Percentiles rank a stretch among this genome's conserved stretches.
Evolutionary conservation across 2,113 vertebrate genomes (phyloP).

Genomic region (Recurvirostra avosetta): DNA sequence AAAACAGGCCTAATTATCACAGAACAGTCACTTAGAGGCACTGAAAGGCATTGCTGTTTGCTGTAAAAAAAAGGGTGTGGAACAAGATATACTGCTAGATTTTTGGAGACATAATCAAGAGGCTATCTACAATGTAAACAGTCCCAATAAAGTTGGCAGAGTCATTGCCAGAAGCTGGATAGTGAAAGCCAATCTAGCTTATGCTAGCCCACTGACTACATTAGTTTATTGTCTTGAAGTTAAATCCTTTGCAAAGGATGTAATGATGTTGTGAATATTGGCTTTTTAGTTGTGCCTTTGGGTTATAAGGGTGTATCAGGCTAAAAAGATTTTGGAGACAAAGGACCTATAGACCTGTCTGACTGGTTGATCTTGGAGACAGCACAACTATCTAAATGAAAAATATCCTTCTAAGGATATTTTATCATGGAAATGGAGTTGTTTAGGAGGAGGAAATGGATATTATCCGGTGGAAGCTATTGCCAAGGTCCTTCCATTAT

Average conservation of each 20-base stretch:
- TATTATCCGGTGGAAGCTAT: conserved; percentile 60
- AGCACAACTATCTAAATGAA: conserved; percentile 29
- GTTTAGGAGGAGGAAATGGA: conserved; percentile 64
- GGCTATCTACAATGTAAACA: conserved; percentile 5
- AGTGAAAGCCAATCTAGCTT: neutral
- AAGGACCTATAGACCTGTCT: neutral
- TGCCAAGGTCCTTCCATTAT: conserved; percentile 59
- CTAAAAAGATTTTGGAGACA: neutral
- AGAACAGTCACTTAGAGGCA: neutral
- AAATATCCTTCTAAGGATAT: conserved; percentile 72
- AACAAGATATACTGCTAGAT: neutral
- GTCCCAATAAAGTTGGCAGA: neutral
- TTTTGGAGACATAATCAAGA: neutral
- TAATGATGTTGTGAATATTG: neutral
- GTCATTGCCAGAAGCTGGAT: neutral
- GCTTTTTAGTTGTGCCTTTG: neutral
- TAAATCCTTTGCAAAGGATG: neutral
- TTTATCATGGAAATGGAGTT: conserved; percentile 39
- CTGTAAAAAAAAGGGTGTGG: neutral
- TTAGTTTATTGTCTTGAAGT: conserved; percentile 6
- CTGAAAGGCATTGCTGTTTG: neutral
- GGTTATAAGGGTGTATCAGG: neutral
- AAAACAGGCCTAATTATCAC: neutral
- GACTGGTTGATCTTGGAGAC: conserved; percentile 16
- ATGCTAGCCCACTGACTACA: neutral